Evolutionary conservation across 2,113 vertebrate genomes (phyloP), one percentile per base, ranked within the genome.

Genomic region (Pygathrix nemaeus): DNA sequence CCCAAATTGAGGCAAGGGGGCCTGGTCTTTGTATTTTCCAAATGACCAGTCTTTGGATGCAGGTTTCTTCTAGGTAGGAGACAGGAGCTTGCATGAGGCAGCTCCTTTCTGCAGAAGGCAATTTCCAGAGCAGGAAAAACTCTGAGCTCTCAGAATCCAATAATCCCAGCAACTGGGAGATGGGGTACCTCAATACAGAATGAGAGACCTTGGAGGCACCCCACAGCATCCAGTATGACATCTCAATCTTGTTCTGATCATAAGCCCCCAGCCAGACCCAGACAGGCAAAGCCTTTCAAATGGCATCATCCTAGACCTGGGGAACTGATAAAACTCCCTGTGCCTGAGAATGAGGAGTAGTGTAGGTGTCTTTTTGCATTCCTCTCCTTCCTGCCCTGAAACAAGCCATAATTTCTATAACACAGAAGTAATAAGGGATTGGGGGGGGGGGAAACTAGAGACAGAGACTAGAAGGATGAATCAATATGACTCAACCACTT

Each of bases 391-490:
- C 32, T 84, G 27, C 17, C 72, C 21, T 94, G n/a, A 21, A 83
- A 89, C 91, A 52, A 87, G 52, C 14, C 35, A 18, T 45, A n/a
- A 64, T 88, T 93, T 97, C 89, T 95, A 90, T 50, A 90, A 88
- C 43, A 92, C 48, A 85, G 70, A 70, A 61, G 48, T 25, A 83
- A 17, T 32, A 55, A 64, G 45, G 32, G 40, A 43, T 48, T 79
- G 73, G 40, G 38, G 50, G 17, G 25, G 27, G 17, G 66, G 72
- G 75, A 92, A 83, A 73, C 48, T 48, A 38, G 64, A 91, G 43
- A 87, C 38, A 95, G 72, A 66, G n/a, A 87, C 52, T 85, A 57
- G 55, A 92, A 88, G n/a, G n/a, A 45, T 23, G n/a, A 92, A 50
- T 90, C 55, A 20, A 5, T 43, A 66, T 43, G 45, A 59, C 32